A percentile compares a stretch with the other conserved stretches of the same genome.
These are phyloP conservation scores for Andrena bicolor DNA, from an alignment of 2,888 invertebrate genomes.

Conservation along the genomic window DNA sequence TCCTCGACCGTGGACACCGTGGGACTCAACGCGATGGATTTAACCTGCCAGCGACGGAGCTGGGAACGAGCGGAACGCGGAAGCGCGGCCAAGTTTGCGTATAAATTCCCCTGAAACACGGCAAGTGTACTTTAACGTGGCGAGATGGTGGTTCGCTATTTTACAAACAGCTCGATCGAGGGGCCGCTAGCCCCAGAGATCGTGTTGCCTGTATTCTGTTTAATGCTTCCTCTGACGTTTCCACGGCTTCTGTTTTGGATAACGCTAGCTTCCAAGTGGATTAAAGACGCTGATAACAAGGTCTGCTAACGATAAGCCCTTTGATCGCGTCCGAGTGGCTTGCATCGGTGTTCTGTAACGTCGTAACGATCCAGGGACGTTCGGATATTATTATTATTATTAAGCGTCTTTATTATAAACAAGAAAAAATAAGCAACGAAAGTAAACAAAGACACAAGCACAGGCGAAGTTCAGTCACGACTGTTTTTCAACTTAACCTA, in stretches of 20 bases:
- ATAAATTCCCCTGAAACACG: constrained; percentile 66
- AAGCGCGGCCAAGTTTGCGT: constrained; percentile 68
- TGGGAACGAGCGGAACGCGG: constrained; percentile 56
- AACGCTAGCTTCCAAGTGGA: constrained; percentile 2
- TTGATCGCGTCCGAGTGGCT: constrained; percentile 18
- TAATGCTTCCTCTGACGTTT: constrained; percentile 25
- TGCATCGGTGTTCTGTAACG: not conserved
- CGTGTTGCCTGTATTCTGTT: constrained; percentile 47
- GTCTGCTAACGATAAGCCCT: constrained; percentile 31
- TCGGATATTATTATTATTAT: not conserved
- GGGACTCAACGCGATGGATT: constrained; percentile 60
- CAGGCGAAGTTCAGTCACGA: too few relatives aligned
- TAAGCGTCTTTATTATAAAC: too few relatives aligned
- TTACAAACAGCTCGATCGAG: constrained; percentile 63
- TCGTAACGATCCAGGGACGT: not conserved
- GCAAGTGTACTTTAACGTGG: constrained; percentile 51
- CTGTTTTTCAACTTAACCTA: too few relatives aligned
- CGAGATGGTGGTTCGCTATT: constrained; percentile 43
- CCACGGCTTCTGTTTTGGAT: constrained; percentile 20
- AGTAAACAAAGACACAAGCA: too few relatives aligned
- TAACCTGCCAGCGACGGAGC: constrained; percentile 52
- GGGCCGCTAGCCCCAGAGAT: constrained; percentile 34
- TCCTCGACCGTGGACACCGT: constrained; percentile 19
- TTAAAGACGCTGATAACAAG: constrained; percentile 40
- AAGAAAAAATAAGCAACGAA: too few relatives aligned